phyloP scores from a whole-genome alignment of 2,797 vertebrate genomes.

The Oryzias dopingdopingensis region DNA sequence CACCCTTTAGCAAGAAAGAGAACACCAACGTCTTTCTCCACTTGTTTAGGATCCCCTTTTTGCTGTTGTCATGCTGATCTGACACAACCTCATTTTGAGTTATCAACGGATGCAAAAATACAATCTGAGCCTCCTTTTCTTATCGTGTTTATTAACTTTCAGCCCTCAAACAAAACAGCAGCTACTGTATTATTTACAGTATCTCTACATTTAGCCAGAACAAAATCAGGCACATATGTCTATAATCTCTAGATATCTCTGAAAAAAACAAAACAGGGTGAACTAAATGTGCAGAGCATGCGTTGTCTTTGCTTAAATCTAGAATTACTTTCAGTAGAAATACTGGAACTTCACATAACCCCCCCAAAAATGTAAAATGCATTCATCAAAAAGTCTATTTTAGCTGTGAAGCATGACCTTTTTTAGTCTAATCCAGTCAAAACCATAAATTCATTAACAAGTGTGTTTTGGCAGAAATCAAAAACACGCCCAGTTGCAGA shows the following conservation, averaged over 20 bases:
- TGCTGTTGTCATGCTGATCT: neutral
- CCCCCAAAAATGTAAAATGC: neutral
- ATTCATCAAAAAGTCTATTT: conserved; percentile 3
- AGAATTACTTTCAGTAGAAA: too few relatives aligned
- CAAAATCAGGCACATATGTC: too few relatives aligned
- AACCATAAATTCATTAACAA: conserved; percentile 2
- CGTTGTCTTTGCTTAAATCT: neutral
- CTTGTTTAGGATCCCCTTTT: conserved; percentile 8
- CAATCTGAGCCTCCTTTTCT: neutral
- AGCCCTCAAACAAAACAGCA: neutral
- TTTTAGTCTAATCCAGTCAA: conserved; percentile 9
- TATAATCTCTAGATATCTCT: too few relatives aligned
- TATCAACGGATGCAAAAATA: neutral
- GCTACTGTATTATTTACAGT: too few relatives aligned
- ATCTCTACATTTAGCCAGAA: too few relatives aligned
- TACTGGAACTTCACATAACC: too few relatives aligned
- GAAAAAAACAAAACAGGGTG: too few relatives aligned
- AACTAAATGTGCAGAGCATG: neutral
- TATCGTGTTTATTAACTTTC: neutral
- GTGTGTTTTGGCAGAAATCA: conserved; percentile 22
- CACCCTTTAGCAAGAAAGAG: conserved; percentile 40
- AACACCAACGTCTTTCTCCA: conserved; percentile 25
- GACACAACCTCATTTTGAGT: conserved; percentile 5
- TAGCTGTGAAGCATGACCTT: conserved; percentile 17
- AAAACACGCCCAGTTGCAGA: conserved; percentile 42